Conservation (phyloP, 2,888 invertebrate species). For the Clepsis dumicolana region DNA sequence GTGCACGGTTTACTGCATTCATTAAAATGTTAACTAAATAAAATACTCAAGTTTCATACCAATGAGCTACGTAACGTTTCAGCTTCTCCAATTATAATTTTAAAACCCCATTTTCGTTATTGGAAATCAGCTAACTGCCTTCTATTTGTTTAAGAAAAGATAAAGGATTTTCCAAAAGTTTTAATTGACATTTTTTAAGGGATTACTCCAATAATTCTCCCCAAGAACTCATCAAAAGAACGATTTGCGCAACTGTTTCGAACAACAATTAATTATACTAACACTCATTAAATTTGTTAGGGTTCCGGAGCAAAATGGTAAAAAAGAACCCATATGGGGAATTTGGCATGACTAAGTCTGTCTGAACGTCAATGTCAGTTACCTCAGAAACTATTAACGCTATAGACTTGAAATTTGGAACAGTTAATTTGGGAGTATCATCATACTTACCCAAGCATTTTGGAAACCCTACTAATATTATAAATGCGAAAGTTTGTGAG, state of each 20-base stretch:
- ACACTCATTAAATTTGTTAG: background rate
- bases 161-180: slow-evolving; percentile 16
- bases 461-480: no score
- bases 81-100: background rate
- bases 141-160: slow-evolving; percentile 1
- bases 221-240: slow-evolving; percentile 21
- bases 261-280: slow-evolving; percentile 9
- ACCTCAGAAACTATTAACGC: no score
- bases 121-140: background rate
- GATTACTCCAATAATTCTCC: background rate
- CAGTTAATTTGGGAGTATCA: no score
- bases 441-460: no score
- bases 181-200: slow-evolving; percentile 21
- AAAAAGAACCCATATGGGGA: no score
- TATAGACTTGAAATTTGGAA: no score
- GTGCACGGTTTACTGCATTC: no score
- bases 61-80: background rate
- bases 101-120: background rate
- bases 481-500: no score
- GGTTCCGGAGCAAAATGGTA: no score
- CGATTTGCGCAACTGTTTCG: slow-evolving; percentile 8
- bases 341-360: no score
- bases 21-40: background rate
- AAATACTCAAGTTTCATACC: background rate
- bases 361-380: no score